Percentiles rank a stretch among this genome's conserved stretches.
phyloP scores from a whole-genome alignment of 2,888 invertebrate species.

The Drosophila yooni region DNA sequence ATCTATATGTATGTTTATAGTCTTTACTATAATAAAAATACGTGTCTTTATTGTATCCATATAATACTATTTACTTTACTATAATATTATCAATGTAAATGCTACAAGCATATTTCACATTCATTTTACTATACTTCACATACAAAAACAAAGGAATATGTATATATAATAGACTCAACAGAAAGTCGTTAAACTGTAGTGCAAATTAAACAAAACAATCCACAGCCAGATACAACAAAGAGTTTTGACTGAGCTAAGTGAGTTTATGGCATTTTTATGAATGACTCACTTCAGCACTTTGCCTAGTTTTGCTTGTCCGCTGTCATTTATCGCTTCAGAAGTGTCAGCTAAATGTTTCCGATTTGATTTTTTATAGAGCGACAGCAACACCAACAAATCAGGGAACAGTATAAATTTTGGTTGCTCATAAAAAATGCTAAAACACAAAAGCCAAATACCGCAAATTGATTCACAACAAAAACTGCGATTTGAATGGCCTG shows the following conservation, averaged over 20 bases:
- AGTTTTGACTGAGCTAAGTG: conserved; percentile 6
- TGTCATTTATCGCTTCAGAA: conserved; percentile 53
- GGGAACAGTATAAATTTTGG: conserved; percentile 27
- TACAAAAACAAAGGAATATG: neutral
- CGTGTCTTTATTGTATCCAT: neutral
- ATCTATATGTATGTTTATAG: neutral
- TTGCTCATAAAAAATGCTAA: neutral
- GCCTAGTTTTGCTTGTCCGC: conserved; percentile 50
- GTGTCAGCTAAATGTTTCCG: conserved; percentile 33
- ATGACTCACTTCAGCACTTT: conserved; percentile 37
- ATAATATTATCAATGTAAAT: neutral
- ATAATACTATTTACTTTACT: neutral
- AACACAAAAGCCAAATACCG: conserved; percentile 18
- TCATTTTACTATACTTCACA: neutral
- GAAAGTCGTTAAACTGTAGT: neutral
- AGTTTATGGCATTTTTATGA: conserved; percentile 8
- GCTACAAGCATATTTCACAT: neutral
- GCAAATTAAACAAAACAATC: conserved; percentile 2
- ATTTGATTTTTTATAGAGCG: conserved; percentile 17
- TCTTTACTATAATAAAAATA: neutral
- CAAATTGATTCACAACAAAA: conserved; percentile 49
- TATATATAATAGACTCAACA: neutral
- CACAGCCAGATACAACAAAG: conserved; percentile 3
- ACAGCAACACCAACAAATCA: conserved; percentile 16
- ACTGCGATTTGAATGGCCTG: conserved; percentile 28